Percentiles rank a stretch among this genome's conserved stretches.
Conservation (phyloP, 2,797 vertebrate species). For the Brachyrhaphis roseni region DNA sequence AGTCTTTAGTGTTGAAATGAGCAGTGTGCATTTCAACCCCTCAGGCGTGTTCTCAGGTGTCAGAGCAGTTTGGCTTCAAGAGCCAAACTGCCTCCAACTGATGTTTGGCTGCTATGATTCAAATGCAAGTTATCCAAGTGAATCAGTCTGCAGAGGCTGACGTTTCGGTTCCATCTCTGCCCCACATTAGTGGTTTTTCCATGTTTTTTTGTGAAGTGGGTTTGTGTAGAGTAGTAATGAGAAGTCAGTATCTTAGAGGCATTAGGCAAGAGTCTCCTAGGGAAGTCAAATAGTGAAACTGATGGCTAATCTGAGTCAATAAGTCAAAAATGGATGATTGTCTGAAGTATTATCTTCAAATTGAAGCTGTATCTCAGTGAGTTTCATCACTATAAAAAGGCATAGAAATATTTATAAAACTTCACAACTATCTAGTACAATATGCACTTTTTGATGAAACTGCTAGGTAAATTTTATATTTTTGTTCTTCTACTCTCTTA, state of each 20-base stretch:
- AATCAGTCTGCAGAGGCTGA: slow-evolving; percentile 13
- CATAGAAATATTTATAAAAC: background rate
- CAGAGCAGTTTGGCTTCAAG: slow-evolving; percentile 34
- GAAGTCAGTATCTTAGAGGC: background rate
- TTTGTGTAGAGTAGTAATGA: background rate
- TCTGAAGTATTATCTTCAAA: background rate
- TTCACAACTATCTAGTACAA: background rate
- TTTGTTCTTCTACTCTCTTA: background rate
- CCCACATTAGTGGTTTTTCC: background rate
- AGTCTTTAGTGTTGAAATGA: slow-evolving; percentile 24
- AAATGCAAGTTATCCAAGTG: slow-evolving; percentile 6
- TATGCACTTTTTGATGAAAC: background rate
- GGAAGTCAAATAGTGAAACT: background rate
- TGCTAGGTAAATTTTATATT: background rate
- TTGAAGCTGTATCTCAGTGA: background rate
- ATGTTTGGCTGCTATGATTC: slow-evolving; percentile 37
- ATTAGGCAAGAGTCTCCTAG: background rate
- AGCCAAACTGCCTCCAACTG: slow-evolving; percentile 39
- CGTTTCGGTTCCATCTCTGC: background rate
- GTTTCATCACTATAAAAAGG: background rate
- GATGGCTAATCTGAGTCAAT: background rate
- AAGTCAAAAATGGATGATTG: background rate
- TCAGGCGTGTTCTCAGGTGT: slow-evolving; percentile 64
- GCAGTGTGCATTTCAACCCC: slow-evolving; percentile 70
- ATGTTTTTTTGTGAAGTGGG: background rate